Evolutionary conservation across 1,140 invertebrate species (phyloP), one percentile per base, ranked within the genome.

Genomic region (Drosophila orena): DNA sequence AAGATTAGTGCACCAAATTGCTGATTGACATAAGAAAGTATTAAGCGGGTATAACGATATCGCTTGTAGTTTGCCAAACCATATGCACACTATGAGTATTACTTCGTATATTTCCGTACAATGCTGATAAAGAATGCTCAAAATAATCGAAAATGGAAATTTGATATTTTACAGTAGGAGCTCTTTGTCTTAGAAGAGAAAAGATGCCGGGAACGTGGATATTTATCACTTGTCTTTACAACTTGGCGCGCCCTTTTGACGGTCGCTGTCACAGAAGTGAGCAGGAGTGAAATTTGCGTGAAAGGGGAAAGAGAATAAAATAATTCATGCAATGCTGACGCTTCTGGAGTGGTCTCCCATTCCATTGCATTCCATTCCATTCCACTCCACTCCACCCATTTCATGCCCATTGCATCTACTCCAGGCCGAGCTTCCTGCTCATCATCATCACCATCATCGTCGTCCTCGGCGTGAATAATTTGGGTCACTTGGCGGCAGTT

Each of bases 401-500:
- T 17, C 42, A 20, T 17, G 3, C 42, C 42, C 30, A 43, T 17
- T 17, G 11, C 14, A 4, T 20, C 34, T 15, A 11, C 30, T 24
- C 14, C 46, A 27, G 17, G 14, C 20, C 12, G 6, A 24, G 47
- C 47, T 30, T 44, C 37, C 35, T 50, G 42, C 44, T 27, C 64
- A 50, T 68, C 64, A 50, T 68, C 53, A 52, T 22, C 7, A 52
- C 17, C 7, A 17, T 17, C 17, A 1, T 17, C 17, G 24, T 27
- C 49, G 43, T 30, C 62, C 66, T 52, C 58, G 53, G 77, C 77
- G 84, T 89, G 84, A 89, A 89, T 89, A 89, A 89, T 89, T 89
- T 89, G 84, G 84, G 84, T 89, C 84, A 89, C 84, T 89, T 72
- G 77, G 69, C 65, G 84, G 79, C 84, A 89, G 84, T 89, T 89